A percentile compares a stretch with the other conserved stretches of the same genome.
Evolutionary conservation across 1,140 invertebrate species (phyloP).

Genomic region (Diprion similis): DNA sequence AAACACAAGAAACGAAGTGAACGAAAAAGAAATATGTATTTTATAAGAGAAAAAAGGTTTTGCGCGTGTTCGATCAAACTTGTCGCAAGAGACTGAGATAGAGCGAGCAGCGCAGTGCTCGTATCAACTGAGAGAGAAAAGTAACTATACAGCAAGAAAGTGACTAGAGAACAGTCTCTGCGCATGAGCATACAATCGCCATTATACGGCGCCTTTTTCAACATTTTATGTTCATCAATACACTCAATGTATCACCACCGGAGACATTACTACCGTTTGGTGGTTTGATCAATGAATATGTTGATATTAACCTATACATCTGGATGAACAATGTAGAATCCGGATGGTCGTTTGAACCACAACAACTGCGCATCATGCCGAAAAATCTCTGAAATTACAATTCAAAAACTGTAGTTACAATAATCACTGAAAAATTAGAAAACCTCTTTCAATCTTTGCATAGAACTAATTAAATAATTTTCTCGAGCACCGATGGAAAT

Average conservation of each 20-base stretch:
- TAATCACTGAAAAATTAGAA: background rate
- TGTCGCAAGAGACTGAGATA: no score
- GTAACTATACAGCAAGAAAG: no score
- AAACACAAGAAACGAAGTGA: no score
- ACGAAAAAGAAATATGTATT: no score
- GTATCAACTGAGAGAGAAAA: no score
- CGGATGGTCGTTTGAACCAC: constrained; percentile 30
- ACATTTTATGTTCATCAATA: constrained; percentile 16
- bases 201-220: no score
- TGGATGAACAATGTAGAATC: constrained; percentile 26
- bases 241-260: constrained; percentile 18
- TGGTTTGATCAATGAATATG: constrained; percentile 31
- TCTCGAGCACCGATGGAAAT: constrained; percentile 8
- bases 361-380: constrained; percentile 25
- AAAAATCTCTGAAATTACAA: constrained; percentile 24
- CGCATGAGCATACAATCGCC: no score
- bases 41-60: no score
- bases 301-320: constrained; percentile 21
- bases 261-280: constrained; percentile 28
- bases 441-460: background rate
- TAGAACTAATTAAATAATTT: background rate
- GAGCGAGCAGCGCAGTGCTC: no score
- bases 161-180: no score
- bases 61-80: no score
- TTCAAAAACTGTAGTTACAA: no score